Conservation (phyloP, 2,888 invertebrate genomes). For the Aphidoletes aphidimyza region DNA sequence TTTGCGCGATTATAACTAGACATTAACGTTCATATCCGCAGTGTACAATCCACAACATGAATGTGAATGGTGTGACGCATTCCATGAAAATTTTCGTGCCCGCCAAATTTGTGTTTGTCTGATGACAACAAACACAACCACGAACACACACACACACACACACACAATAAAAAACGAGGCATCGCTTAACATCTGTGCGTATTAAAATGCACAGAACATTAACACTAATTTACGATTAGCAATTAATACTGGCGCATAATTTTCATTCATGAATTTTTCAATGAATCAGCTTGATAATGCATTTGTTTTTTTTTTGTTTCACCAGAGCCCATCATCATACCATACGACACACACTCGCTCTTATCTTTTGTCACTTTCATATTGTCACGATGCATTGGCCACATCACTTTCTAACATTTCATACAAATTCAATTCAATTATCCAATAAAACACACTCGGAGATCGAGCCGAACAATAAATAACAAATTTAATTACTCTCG, state of each 20-base stretch:
- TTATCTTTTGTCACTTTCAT: not conserved
- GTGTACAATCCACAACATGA: not conserved
- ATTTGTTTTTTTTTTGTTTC: not conserved
- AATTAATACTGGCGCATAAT: conserved; percentile 1
- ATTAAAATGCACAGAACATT: no score
- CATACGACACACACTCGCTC: not conserved
- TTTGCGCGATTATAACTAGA: not conserved
- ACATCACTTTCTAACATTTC: not conserved
- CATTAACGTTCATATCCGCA: conserved; percentile 41
- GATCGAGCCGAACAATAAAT: conserved; percentile 1
- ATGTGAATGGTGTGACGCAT: no score
- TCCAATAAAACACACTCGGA: not conserved
- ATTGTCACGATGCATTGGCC: not conserved
- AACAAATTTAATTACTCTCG: not conserved
- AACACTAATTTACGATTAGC: not conserved
- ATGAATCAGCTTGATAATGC: not conserved
- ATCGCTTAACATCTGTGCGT: no score
- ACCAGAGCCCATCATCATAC: not conserved
- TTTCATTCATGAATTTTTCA: not conserved
- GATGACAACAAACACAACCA: not conserved
- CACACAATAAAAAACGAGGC: no score
- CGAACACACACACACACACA: no score
- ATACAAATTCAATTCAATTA: conserved; percentile 15
- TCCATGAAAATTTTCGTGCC: no score
- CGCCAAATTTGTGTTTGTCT: conserved; percentile 6